phyloP scores from a whole-genome alignment of 2,113 vertebrate genomes.

The Hirundichthys speculiger region DNA sequence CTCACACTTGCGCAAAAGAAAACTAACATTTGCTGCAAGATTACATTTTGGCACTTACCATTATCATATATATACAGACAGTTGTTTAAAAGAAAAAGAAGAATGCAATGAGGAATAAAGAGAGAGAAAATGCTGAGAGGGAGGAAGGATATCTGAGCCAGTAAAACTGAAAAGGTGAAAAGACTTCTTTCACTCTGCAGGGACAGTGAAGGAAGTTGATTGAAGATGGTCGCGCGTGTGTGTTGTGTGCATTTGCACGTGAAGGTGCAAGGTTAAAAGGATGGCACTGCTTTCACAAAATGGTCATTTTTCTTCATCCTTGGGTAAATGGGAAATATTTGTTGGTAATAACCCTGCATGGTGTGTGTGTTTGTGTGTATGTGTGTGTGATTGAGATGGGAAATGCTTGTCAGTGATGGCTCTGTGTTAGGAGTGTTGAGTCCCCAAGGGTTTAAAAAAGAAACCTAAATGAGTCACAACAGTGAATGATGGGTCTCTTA shows the following conservation, averaged over 20 bases:
- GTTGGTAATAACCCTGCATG: slow-evolving; percentile 60
- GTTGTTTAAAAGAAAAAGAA: slow-evolving; percentile 19
- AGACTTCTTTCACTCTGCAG: slow-evolving; percentile 27
- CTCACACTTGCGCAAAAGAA: too few species aligned
- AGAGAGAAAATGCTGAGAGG: slow-evolving; percentile 2
- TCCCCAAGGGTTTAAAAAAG: slow-evolving; percentile 36
- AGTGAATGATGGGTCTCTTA: not conserved
- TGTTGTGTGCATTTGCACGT: slow-evolving; percentile 18
- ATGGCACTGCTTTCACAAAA: slow-evolving; percentile 29
- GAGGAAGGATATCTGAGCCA: slow-evolving; percentile 40
- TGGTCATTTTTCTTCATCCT: slow-evolving; percentile 61
- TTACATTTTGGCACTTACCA: too few species aligned
- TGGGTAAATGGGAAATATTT: slow-evolving; percentile 66
- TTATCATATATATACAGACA: too few species aligned
- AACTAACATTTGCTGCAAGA: too few species aligned
- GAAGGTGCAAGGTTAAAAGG: slow-evolving; percentile 66
- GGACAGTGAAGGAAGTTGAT: slow-evolving; percentile 20
- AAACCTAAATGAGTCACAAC: slow-evolving; percentile 48
- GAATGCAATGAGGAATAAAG: slow-evolving; percentile 5
- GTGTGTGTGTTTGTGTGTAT: slow-evolving; percentile 12
- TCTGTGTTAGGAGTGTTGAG: slow-evolving; percentile 61
- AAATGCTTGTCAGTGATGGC: slow-evolving; percentile 66
- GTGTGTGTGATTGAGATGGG: slow-evolving; percentile 29
- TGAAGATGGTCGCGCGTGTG: slow-evolving; percentile 21
- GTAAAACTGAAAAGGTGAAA: slow-evolving; percentile 51